Conservation (phyloP, 1,140 invertebrate species). For the Ostrea edulis region DNA sequence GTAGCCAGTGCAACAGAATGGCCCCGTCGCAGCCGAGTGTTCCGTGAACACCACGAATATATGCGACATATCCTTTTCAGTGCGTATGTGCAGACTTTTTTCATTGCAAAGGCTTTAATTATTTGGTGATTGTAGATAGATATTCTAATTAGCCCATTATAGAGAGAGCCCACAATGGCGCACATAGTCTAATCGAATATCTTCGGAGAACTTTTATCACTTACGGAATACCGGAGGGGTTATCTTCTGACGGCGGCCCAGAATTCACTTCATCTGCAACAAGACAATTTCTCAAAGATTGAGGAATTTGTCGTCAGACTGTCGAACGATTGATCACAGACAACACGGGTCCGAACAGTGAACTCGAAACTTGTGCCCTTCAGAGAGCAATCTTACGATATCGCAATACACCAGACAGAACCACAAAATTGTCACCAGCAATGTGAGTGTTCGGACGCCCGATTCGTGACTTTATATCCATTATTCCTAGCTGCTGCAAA, state of each 20-base stretch:
- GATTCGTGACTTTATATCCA: slow-evolving; percentile 62
- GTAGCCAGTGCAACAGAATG: slow-evolving; percentile 56
- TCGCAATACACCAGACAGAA: slow-evolving; percentile 61
- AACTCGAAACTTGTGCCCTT: slow-evolving; percentile 56
- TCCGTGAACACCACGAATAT: slow-evolving; percentile 52
- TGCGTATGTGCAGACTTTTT: slow-evolving; percentile 61
- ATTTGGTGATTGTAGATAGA: slow-evolving; percentile 55
- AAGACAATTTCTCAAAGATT: slow-evolving; percentile 49
- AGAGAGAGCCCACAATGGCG: slow-evolving; percentile 48
- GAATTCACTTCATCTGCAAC: slow-evolving; percentile 55
- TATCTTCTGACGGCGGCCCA: slow-evolving; percentile 58
- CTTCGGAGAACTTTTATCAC: slow-evolving; percentile 59
- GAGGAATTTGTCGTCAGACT: slow-evolving; percentile 46
- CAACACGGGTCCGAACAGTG: slow-evolving; percentile 42
- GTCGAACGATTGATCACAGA: neutral
- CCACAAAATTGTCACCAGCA: slow-evolving; percentile 59
- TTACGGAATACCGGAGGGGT: slow-evolving; percentile 59
- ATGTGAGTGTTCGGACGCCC: slow-evolving; percentile 53
- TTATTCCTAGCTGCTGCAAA: slow-evolving; percentile 55
- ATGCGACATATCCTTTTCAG: slow-evolving; percentile 59
- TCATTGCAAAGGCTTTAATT: slow-evolving; percentile 50
- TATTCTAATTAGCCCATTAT: slow-evolving; percentile 61
- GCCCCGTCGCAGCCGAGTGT: slow-evolving; percentile 54
- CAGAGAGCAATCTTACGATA: slow-evolving; percentile 63
- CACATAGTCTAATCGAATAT: slow-evolving; percentile 50